A percentile compares a stretch with the other conserved stretches of the same genome.
Evolutionary conservation across 2,113 vertebrate species (phyloP).

Genomic region (cattle (Bos taurus)): ARS-UCD2.0 NC_037333.1:43148001-43148500

Average conservation of each 20-base stretch:
- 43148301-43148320: conserved; percentile 56
- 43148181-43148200: conserved; percentile 32
- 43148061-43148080: conserved; percentile 49
- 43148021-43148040: conserved; percentile 36
- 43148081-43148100: conserved; percentile 8
- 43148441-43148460: neutral
- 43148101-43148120: conserved; percentile 45
- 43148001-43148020: conserved; percentile 30
- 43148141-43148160: neutral
- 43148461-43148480: conserved; percentile 20
- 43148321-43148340: conserved; percentile 44
- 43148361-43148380: neutral
- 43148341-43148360: conserved; percentile 38
- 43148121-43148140: neutral
- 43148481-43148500: conserved; percentile 5
- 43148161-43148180: neutral
- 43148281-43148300: conserved; percentile 48
- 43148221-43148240: conserved; percentile 3
- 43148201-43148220: neutral
- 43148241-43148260: neutral
- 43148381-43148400: conserved; percentile 30
- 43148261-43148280: conserved; percentile 55
- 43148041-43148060: conserved; percentile 47
- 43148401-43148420: conserved; percentile 31
- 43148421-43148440: conserved; percentile 18